Percentiles rank a stretch among this genome's conserved stretches.
These are phyloP conservation scores for honey bee (Apis mellifera) DNA, from an alignment of 1,140 invertebrate genomes.

Conservation along the genomic window Amel_HAv3.1 CM009943.2:5601501-5602000, in stretches of 20 bases:
- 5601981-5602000: no score
- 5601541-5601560: slow-evolving; percentile 59
- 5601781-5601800: slow-evolving; percentile 23
- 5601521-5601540: slow-evolving; percentile 72
- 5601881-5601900: not conserved
- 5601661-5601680: slow-evolving; percentile 12
- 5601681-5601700: slow-evolving; percentile 1
- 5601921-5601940: not conserved
- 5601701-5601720: not conserved
- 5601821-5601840: slow-evolving; percentile 53
- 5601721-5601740: slow-evolving; percentile 24
- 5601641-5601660: slow-evolving; percentile 21
- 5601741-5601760: not conserved
- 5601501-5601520: slow-evolving; percentile 73
- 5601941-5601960: no score
- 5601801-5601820: slow-evolving; percentile 35
- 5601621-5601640: slow-evolving; percentile 15
- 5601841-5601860: slow-evolving; percentile 41
- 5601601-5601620: not conserved
- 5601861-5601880: not conserved
- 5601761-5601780: slow-evolving; percentile 35
- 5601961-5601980: not conserved
- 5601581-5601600: not conserved
- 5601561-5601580: slow-evolving; percentile 58
- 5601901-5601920: not conserved